Base-by-base conservation (phyloP, 1,140 invertebrate species). In the Cepaea nemoralis region DNA sequence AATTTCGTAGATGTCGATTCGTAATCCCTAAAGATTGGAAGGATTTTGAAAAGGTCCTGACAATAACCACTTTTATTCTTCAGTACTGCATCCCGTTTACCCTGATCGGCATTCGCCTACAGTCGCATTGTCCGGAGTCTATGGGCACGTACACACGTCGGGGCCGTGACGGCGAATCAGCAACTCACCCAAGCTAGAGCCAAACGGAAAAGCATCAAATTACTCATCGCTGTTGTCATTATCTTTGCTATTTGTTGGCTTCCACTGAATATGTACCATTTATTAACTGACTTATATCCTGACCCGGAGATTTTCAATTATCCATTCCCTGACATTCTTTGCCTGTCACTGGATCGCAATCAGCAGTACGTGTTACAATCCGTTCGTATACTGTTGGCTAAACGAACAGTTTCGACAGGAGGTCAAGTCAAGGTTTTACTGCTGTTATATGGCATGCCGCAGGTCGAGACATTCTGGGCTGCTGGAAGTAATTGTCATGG, bases 341-440 rank as follows among this genome's bases (percentile, higher is more conserved):
- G 85, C 91, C 63, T 92, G 91, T 33, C 93, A 93, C 85, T 92
- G 92, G 85, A 88, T 93, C 33, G 93, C 93, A 5, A 93, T 94
- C 88, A 93, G 91, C 76, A 93, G 92, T 71, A 93, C 93, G 8
- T 92, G 93, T 71, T 92, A 92, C 82, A 93, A 94, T 84, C 93
- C 93, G 0, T 91, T 93, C 80, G 88, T 94, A 8, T 94, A 93
- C 83, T 93, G 92, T 80, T 91, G 93, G 91, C 85, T 93, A 22
- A 93, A 93, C 84, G 89, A 91, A 71, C 85, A 87, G 48, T 91
- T 91, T 82, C 75, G 90, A 31, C 84, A 83, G 31, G 87, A 90
- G 77, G 86, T 90, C 24, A 87, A 87, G 50, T 73, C 86, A 2
- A 82, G 86, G 50, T 87, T 90, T 63, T 67, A 80, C 16, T 88